Evolutionary conservation across 1,140 invertebrate species (phyloP), one percentile per base, ranked within the genome.

Genomic region (Amyelois transitella): DNA sequence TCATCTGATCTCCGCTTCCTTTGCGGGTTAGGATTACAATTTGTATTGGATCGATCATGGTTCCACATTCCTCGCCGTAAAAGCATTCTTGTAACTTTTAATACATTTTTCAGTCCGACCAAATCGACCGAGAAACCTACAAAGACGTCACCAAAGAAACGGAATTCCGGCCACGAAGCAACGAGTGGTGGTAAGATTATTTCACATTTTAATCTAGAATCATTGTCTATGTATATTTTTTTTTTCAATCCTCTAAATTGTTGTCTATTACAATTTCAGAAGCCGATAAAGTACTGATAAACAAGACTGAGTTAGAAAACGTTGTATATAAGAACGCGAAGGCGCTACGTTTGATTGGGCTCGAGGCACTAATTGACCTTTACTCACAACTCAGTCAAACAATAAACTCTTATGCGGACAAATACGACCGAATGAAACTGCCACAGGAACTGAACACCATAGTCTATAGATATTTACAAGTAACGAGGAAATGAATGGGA

Each of bases 311-410:
- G 64, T 78, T 94, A 64, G 90, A 92, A 62, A 88, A 80, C 64
- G 78, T 91, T 25, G 86, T 92, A 66, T 81, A 89, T 56, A 86
- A 90, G 63, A 91, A 90, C 19, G 90, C 91, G 18, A 82, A 90
- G 53, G 64, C 81, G 6, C 89, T 92, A 0, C 76, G 89, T 1
- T 74, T 86, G 19, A 90, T 91, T 53, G 86, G 91, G 0, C 80
- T 93, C 12, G 89, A 91, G 45, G 87, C 91, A 20, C 67, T 94
- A 0, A 81, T 92, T 22, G 92, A 94, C 65, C 77, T 92, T 45
- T 91, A 93, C 74, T 86, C 91, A 45, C 91, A 93, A 68, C 69
- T 94, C 0, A 89, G 89, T 20, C 71, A 88, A 58, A 89, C 90
- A 20, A 81, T 92, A n/a, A 88, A 81, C 18, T 77, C 80, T 64